Evolutionary conservation across 1,140 invertebrate species (phyloP), one percentile per base, ranked within the genome.

Genomic region (Atta colombica): DNA sequence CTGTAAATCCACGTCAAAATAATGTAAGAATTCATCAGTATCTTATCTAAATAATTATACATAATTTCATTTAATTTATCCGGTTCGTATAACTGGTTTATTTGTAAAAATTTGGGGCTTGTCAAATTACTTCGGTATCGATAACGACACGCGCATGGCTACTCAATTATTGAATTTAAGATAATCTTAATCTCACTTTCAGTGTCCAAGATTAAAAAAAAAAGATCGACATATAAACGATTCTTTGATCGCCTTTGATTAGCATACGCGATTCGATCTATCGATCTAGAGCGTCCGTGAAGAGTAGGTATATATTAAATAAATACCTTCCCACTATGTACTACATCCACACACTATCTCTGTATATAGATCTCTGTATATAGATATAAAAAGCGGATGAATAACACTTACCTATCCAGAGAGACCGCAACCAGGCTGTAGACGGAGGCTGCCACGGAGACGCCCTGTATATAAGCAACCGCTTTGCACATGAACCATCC

Each of bases 401-500:
- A 60, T 58, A 49, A 14, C n/a, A 91, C 96, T 96, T 96, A 99
- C 98, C 98, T 98, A 96, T 99, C 98, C 58, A 99, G 96, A 80
- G 98, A 98, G 14, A 99, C 98, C 18, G 98, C 98, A 74, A 99
- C 98, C 51, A 99, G 96, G 88, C 98, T 99, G 96, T 99, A 99
- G 69, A 99, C 98, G 0, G 98, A 99, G 25, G 98, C 98, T 66
- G 98, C 98, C 0, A 99, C 98, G 0, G 98, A 98, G 28, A 99
- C 98, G 66, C 98, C 98, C 95, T 99, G 98, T 88, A 99, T 97
- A 94, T 99, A 99, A 2, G 98, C 98, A 31, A 99, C 98, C 2
- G 98, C 98, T 96, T 99, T 99, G 96, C 98, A 99, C 97, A 99
- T 98, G 95, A 97, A 97, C 97, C 98, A 97, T 75, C 98, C 98